Evolutionary conservation across 2,888 invertebrate species (phyloP), one percentile per base, ranked within the genome.

Genomic region (Xestoiulus laeticollis): DNA sequence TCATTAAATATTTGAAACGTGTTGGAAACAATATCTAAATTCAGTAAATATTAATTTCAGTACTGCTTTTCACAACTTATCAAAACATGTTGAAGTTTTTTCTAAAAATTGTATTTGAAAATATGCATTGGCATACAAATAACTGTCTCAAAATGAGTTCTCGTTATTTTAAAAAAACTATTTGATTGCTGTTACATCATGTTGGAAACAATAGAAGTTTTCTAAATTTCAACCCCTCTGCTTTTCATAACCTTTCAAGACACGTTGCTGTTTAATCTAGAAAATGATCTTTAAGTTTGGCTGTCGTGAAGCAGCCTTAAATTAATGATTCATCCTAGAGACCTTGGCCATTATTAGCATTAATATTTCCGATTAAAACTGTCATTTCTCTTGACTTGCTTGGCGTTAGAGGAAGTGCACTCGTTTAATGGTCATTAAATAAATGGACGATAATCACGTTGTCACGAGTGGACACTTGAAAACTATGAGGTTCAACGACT

Each of bases 381-480:
- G 68, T 26, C 68, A 68, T 68, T 68, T 68, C 1, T 68, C 68
- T 68, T 22, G 1, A 68, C 68, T n/a, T 19, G n/a, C 3, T n/a
- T 3, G 19, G 3, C 59, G 59, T 1, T n/a, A 6, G 19, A 48
- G 48, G 48, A 48, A 38, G 38, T 38, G 48, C 48, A 16, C 48
- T 4, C 48, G 12, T 48, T 48, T 48, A 48, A 48, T 48, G 48
- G 48, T 12, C n/a, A 10, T 68, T 68, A 68, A 38, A 38, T 38
- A 38, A 38, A 68, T 68, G 68, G 68, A 26, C n/a, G 68, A 26
- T 68, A 68, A 68, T 68, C n/a, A 26, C n/a, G n/a, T n/a, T 26
- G 68, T 68, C 68, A 68, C 68, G 68, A 68, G 68, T 68, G 68
- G 68, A 68, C 68, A 59, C 48, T 48, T 16, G 48, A 48, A 48